Conservation (phyloP, 2,113 vertebrate genomes). For the Epinephelus moara region DNA sequence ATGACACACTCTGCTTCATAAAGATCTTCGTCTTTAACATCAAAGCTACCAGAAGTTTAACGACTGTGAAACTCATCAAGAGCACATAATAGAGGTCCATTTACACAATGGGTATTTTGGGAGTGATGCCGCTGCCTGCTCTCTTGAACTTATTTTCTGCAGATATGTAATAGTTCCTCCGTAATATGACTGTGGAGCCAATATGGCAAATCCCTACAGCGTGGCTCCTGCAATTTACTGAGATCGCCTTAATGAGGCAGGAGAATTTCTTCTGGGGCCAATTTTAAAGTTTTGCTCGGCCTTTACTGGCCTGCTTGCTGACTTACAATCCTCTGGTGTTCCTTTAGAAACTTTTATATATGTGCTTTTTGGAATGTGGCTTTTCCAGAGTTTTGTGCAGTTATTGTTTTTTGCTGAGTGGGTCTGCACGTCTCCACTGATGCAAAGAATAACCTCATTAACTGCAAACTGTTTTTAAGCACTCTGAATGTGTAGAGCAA, state of each 20-base stretch:
- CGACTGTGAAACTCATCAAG: not conserved
- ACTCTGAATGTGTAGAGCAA: not conserved
- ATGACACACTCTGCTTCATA: not conserved
- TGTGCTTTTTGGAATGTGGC: not conserved
- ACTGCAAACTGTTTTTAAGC: not conserved
- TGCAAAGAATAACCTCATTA: too few relatives aligned
- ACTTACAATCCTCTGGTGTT: not conserved
- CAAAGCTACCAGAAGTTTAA: not conserved
- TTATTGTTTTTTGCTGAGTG: not conserved
- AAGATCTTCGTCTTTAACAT: not conserved
- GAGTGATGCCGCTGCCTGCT: constrained; percentile 8
- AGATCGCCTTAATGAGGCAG: constrained; percentile 14
- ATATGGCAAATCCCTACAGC: constrained; percentile 12
- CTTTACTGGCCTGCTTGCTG: not conserved
- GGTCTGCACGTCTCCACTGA: too few relatives aligned
- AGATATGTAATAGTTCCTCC: not conserved
- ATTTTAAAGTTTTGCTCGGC: not conserved
- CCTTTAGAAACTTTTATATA: not conserved
- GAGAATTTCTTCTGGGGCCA: constrained; percentile 10
- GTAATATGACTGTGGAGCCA: not conserved
- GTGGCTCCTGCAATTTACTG: constrained; percentile 14
- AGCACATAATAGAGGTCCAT: constrained; percentile 9
- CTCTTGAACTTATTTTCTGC: not conserved
- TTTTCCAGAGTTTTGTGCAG: not conserved
- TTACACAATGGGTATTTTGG: not conserved